Evolutionary conservation across 2,888 invertebrate genomes (phyloP).

Genomic region (Spisula solida): DNA sequence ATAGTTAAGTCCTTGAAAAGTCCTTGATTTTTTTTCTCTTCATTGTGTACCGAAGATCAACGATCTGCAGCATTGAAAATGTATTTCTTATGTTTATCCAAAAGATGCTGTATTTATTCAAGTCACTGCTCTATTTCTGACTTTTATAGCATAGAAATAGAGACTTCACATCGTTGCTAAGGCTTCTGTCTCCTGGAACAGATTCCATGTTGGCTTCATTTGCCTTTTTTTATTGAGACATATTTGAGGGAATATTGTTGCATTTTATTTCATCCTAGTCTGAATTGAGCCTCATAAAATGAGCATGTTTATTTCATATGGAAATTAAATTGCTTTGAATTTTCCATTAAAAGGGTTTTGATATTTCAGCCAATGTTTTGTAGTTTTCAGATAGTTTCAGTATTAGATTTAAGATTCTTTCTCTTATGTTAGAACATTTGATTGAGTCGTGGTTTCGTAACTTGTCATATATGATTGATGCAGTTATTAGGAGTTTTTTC

Average conservation of each 20-base stretch:
- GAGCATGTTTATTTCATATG: constrained; percentile 30
- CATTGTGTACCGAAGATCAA: no score
- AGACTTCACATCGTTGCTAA: not conserved
- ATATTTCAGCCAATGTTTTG: constrained; percentile 15
- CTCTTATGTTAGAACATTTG: not conserved
- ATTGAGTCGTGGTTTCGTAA: not conserved
- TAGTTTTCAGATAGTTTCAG: not conserved
- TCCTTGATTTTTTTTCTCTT: no score
- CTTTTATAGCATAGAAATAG: not conserved
- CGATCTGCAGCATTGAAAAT: no score
- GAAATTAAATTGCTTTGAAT: constrained; percentile 30
- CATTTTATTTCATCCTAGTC: not conserved
- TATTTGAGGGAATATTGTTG: constrained; percentile 16
- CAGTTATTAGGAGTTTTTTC: not conserved
- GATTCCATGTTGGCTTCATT: not conserved
- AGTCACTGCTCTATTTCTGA: no score
- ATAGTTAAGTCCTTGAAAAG: no score
- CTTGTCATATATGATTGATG: not conserved
- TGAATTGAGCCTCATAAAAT: constrained; percentile 10
- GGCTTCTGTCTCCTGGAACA: not conserved
- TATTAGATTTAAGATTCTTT: not conserved
- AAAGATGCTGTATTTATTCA: no score
- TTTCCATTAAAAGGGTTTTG: constrained; percentile 26
- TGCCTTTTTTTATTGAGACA: not conserved
- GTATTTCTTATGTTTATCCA: no score